Conservation (phyloP, 2,113 vertebrate species). For the Sigmodon hispidus region DNA sequence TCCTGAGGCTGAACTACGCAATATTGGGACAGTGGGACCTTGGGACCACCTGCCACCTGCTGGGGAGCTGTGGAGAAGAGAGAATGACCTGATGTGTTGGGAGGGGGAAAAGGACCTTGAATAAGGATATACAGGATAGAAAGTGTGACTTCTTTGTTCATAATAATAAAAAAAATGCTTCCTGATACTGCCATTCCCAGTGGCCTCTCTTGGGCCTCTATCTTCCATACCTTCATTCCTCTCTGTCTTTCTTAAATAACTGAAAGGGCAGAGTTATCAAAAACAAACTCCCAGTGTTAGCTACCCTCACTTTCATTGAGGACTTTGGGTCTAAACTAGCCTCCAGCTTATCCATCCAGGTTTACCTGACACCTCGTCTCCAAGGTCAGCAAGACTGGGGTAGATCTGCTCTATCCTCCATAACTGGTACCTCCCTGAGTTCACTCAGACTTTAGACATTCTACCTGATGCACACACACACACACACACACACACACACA, state of each 20-base stretch:
- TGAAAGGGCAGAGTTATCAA: neutral
- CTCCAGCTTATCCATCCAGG: neutral
- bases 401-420: neutral
- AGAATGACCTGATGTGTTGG: no score
- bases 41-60: no score
- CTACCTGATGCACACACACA: neutral
- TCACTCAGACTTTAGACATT: neutral
- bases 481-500: no score
- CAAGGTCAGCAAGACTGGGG: neutral
- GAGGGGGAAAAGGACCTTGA: no score
- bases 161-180: neutral
- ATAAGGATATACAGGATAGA: no score
- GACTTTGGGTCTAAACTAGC: neutral
- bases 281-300: neutral
- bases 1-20: neutral
- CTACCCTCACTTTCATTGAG: neutral
- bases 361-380: neutral
- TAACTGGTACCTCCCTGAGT: neutral
- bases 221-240: rapidly evolving
- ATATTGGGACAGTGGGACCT: no score
- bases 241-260: neutral
- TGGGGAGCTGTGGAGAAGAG: no score
- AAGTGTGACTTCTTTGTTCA: no score
- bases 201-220: neutral
- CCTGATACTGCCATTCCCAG: neutral